Evolutionary conservation across 30 jellyfish, hydroid and myxozoan genomes (phyloP).

Genomic region (Sanderia malayensis): DNA sequence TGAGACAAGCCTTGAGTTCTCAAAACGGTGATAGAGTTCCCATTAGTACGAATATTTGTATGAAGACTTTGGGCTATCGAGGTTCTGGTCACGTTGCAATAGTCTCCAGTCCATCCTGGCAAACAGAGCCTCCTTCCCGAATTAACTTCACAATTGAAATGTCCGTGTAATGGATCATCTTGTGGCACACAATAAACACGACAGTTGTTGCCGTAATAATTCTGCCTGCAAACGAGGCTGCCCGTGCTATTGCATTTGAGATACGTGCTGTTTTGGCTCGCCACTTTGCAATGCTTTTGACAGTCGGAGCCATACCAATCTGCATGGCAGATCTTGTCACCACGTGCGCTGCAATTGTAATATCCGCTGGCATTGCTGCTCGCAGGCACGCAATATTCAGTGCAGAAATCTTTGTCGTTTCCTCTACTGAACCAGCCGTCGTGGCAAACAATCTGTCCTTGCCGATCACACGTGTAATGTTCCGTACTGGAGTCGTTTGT

Average conservation of each 20-base stretch:
- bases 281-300: conserved; percentile 22
- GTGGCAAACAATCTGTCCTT: conserved; percentile 35
- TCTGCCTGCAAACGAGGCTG: conserved; percentile 2
- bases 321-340: conserved; percentile 27
- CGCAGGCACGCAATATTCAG: conserved; percentile 11
- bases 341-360: conserved; percentile 43
- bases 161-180: conserved; percentile 34
- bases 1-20: too few relatives aligned
- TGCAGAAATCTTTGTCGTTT: conserved; percentile 4
- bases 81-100: conserved; percentile 25
- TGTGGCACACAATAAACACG: conserved; percentile 21
- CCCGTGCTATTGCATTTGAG: conserved; percentile 20
- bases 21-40: too few relatives aligned
- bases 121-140: conserved; percentile 31
- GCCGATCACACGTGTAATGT: conserved; percentile 33
- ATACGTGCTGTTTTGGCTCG: conserved; percentile 11
- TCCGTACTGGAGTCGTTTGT: conserved; percentile 16
- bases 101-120: conserved; percentile 27
- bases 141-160: conserved; percentile 19
- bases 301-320: conserved; percentile 48
- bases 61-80: neutral
- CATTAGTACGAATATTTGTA: too few relatives aligned
- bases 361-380: conserved; percentile 21
- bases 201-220: conserved; percentile 42
- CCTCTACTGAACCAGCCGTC: conserved; percentile 36